phyloP scores from a whole-genome alignment of 2,797 vertebrate species.

The Dicrostonyx torquatus region DNA sequence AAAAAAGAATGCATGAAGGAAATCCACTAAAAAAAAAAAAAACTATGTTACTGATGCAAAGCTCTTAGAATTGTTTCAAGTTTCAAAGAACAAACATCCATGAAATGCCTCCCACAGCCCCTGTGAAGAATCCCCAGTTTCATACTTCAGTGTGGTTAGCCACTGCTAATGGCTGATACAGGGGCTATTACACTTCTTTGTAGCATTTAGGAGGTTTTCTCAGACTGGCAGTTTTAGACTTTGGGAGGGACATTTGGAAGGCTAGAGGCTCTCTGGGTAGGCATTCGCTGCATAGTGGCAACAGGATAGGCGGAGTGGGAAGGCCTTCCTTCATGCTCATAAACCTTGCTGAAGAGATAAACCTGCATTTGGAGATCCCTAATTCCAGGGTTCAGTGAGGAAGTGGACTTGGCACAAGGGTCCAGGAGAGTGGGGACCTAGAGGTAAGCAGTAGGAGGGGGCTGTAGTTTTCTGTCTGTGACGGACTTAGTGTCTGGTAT shows the following conservation, averaged over 20 bases:
- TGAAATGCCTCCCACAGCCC: neutral
- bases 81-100: neutral
- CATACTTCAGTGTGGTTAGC: neutral
- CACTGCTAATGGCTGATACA: neutral
- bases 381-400: neutral
- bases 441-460: too few species aligned
- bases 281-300: neutral
- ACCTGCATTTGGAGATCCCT: neutral
- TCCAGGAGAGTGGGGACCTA: neutral
- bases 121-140: neutral
- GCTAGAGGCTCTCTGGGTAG: neutral
- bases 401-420: neutral
- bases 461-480: neutral
- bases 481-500: neutral
- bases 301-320: neutral
- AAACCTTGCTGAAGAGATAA: neutral
- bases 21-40: neutral
- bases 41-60: conserved; percentile 15
- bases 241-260: neutral
- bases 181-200: neutral
- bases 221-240: conserved; percentile 27
- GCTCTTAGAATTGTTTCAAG: conserved; percentile 34
- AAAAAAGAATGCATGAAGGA: neutral
- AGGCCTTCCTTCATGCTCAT: neutral
- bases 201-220: conserved; percentile 37